Base-by-base conservation (phyloP, 2,888 invertebrate genomes). In the Tipula vernalis region DNA sequence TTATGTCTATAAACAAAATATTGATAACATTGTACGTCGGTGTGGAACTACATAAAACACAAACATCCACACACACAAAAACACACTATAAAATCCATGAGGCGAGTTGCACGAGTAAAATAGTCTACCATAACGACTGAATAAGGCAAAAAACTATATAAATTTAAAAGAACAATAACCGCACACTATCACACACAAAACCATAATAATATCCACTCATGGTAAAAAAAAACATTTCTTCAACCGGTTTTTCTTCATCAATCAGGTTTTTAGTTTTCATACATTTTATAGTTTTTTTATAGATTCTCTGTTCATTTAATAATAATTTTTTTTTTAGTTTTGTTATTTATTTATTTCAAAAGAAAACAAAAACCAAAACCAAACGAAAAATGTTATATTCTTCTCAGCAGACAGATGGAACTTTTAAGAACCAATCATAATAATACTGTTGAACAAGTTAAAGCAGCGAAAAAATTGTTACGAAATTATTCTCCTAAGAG, bases 181-280 rank as follows among this genome's bases (percentile, higher is more conserved):
- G 28, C 18, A 57, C 15, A 57, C 51, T 15, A 57, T 57, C 51
- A 57, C 51, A 57, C 13, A 71, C 28, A 12, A 28, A 28, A 71
- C 71, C 28, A 28, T 71, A 71, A 71, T 71, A 71, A 28, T 71
- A 71, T 71, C 71, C 71, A 71, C 71, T 18, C 18, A n/a, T 71
- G 28, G 71, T 71, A 71, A 28, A 71, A 28, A 71, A 28, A 71
- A 28, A 12, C 71, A 71, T 71, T 71, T 71, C 28, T 71, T 71
- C 71, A 71, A 71, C 71, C 71, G 71, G 71, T 71, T 71, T 71
- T 71, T 71, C 71, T 71, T 71, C 71, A 71, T 71, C 71, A 71
- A 71, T 71, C 71, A 71, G 71, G 71, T 71, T 71, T 71, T 71
- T 71, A 71, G 18, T 71, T 71, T 71, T 71, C 71, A 71, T 71